Conservation (phyloP, 2,797 vertebrate species). For the Anguilla pacifica region DNA sequence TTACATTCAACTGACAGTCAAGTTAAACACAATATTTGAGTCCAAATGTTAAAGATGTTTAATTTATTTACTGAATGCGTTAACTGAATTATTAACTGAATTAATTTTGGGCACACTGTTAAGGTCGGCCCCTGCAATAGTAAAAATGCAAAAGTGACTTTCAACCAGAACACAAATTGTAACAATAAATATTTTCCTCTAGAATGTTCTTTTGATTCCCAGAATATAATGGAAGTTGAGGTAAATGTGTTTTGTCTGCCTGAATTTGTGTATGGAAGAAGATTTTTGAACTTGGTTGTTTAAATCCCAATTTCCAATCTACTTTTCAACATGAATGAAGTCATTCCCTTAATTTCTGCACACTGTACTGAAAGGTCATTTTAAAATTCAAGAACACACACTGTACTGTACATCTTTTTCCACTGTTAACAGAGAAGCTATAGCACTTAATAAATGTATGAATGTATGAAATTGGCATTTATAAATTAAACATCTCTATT, state of each 20-base stretch:
- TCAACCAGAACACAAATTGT: background rate
- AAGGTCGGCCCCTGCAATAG: too few relatives aligned
- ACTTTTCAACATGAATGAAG: slow-evolving; percentile 9
- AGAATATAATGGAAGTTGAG: background rate
- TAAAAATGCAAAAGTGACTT: too few relatives aligned
- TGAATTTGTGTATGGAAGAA: slow-evolving; percentile 1
- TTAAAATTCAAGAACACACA: slow-evolving; percentile 45
- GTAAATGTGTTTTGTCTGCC: background rate
- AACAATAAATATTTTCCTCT: background rate
- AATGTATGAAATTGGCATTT: slow-evolving; percentile 58
- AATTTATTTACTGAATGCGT: too few relatives aligned
- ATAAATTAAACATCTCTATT: slow-evolving; percentile 56
- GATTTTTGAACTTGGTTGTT: background rate
- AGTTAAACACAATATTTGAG: background rate
- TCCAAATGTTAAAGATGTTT: background rate
- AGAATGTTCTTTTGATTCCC: background rate
- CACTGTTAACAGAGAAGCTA: slow-evolving; percentile 34
- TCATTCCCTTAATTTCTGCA: slow-evolving; percentile 5
- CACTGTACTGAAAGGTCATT: slow-evolving; percentile 52
- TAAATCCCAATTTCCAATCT: slow-evolving; percentile 22
- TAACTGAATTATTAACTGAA: too few relatives aligned
- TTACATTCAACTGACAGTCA: background rate
- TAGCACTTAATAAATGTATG: slow-evolving; percentile 47
- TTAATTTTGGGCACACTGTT: too few relatives aligned
- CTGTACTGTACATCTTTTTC: slow-evolving; percentile 30